phyloP scores from a whole-genome alignment of 2,888 invertebrate species.

The Gibbula magus region DNA sequence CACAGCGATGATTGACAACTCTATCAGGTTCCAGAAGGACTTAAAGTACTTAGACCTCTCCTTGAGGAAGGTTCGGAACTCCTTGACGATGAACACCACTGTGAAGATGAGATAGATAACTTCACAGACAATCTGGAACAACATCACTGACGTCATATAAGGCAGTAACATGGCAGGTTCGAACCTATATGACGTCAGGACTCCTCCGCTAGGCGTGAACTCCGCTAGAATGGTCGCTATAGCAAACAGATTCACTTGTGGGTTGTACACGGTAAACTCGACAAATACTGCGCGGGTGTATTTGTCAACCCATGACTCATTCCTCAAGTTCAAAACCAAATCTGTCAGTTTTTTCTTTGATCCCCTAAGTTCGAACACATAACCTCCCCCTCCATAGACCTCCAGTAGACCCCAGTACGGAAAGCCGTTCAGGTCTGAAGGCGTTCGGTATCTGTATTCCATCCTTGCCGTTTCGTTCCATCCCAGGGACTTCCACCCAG shows the following conservation, averaged over 20 bases:
- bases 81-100: constrained; percentile 72
- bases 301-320: constrained; percentile 76
- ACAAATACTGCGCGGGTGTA: constrained; percentile 77
- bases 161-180: constrained; percentile 72
- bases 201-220: constrained; percentile 67
- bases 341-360: constrained; percentile 55
- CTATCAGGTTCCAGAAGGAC: constrained; percentile 70
- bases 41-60: constrained; percentile 69
- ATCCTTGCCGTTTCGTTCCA: constrained; percentile 22
- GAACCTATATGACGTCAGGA: constrained; percentile 68
- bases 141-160: constrained; percentile 57
- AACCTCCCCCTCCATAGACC: constrained; percentile 77
- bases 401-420: constrained; percentile 74
- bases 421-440: constrained; percentile 71
- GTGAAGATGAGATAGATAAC: constrained; percentile 58
- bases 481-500: constrained; percentile 58
- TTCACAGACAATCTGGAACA: constrained; percentile 69
- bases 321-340: constrained; percentile 69
- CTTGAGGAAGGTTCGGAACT: constrained; percentile 62
- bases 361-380: constrained; percentile 73
- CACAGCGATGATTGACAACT: constrained; percentile 66
- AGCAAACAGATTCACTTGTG: constrained; percentile 71
- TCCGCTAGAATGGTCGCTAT: constrained; percentile 70
- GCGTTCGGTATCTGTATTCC: constrained; percentile 59
- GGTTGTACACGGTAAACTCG: constrained; percentile 78